phyloP scores from a whole-genome alignment of 1,140 invertebrate species.

The Hycleus phaleratus region DNA sequence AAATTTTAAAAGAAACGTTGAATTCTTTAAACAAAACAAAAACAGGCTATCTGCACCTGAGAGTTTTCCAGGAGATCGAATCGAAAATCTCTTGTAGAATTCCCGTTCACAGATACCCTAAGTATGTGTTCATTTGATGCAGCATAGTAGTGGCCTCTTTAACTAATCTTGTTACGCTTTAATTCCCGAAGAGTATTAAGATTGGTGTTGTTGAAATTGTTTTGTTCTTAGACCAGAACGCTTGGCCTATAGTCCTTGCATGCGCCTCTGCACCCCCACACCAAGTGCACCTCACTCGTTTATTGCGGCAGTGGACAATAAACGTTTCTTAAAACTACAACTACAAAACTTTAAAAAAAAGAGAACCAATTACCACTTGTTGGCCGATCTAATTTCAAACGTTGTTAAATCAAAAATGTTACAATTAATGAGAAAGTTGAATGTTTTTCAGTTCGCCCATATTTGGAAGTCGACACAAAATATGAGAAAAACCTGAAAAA shows the following conservation, averaged over 20 bases:
- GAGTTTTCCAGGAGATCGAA: no score
- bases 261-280: constrained; percentile 25
- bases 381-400: constrained; percentile 33
- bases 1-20: constrained; percentile 3
- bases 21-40: constrained; percentile 11
- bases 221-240: not conserved
- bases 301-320: constrained; percentile 37
- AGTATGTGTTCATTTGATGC: constrained; percentile 3
- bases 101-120: no score
- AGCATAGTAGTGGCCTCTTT: constrained; percentile 12
- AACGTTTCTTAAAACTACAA: constrained; percentile 11
- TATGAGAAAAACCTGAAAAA: constrained; percentile 3
- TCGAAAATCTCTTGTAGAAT: no score
- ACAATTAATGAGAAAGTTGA: constrained; percentile 26
- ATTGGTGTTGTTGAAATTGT: no score
- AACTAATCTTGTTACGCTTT: no score
- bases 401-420: constrained; percentile 40
- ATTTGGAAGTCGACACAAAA: constrained; percentile 23
- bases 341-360: no score
- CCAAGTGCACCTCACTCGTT: constrained; percentile 30
- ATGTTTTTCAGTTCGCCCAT: constrained; percentile 13
- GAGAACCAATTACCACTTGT: constrained; percentile 28
- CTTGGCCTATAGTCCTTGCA: constrained; percentile 23
- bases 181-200: no score
- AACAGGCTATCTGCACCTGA: no score